Evolutionary conservation across 2,113 vertebrate species (phyloP).

Genomic region (Oncorhynchus nerka): DNA sequence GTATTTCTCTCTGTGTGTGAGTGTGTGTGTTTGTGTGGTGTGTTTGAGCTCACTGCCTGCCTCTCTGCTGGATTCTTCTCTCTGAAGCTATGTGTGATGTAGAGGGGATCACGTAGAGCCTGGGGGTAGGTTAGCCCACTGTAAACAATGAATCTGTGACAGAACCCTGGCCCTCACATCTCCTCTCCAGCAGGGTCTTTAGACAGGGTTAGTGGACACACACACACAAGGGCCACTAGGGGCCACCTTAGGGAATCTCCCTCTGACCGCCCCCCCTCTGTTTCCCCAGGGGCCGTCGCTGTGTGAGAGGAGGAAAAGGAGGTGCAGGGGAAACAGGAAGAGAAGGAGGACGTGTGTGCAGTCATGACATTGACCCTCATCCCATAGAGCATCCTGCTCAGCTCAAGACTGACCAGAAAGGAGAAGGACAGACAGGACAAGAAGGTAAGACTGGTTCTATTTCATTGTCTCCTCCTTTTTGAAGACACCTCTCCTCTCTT

Average conservation of each 20-base stretch:
- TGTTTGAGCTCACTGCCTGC: constrained; percentile 5
- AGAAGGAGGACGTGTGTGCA: constrained; percentile 41
- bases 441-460: constrained; percentile 30
- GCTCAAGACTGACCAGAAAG: constrained; percentile 37
- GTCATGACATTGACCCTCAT: constrained; percentile 49
- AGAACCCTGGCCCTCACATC: constrained; percentile 64
- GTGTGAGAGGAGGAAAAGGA: constrained; percentile 47
- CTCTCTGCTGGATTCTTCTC: constrained; percentile 16
- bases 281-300: constrained; percentile 53
- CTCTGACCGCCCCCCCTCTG: constrained; percentile 62
- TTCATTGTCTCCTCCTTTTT: neutral
- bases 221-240: constrained; percentile 35
- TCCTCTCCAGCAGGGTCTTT: constrained; percentile 16
- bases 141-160: constrained; percentile 76
- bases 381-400: constrained; percentile 41
- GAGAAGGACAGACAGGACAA: constrained; percentile 34
- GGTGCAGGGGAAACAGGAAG: constrained; percentile 25
- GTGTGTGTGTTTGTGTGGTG: constrained; percentile 15
- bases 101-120: constrained; percentile 74
- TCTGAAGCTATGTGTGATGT: constrained; percentile 50
- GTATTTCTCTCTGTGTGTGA: neutral
- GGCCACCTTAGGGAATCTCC: constrained; percentile 19
- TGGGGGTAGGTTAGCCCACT: constrained; percentile 72
- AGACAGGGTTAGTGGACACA: neutral
- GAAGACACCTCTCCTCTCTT: neutral